Evolutionary conservation across 2,113 vertebrate genomes (phyloP).

Genomic region (Malurus alboscapulatus): DNA sequence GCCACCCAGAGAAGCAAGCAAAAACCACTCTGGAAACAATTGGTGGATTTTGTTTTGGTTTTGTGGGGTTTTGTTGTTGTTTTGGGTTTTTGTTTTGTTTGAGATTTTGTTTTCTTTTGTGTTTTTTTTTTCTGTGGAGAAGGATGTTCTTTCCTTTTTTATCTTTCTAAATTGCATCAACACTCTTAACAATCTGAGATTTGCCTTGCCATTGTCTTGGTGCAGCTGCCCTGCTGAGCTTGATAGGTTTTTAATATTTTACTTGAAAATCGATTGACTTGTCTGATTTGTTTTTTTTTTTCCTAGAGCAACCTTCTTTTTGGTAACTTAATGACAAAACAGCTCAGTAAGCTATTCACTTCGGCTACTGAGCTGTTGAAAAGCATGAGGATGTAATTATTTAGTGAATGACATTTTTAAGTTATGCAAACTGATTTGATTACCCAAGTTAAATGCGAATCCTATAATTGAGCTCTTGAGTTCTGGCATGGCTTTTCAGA

Average conservation of each 20-base stretch:
- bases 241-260: constrained; percentile 26
- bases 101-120: not conserved
- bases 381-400: constrained; percentile 58
- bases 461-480: constrained; percentile 61
- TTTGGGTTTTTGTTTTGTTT: not conserved
- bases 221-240: not conserved
- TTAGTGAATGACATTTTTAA: constrained; percentile 59
- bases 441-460: constrained; percentile 50
- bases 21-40: not conserved
- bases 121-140: not conserved
- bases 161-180: not conserved
- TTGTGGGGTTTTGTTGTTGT: not conserved
- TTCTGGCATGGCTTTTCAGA: constrained; percentile 63
- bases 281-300: not conserved
- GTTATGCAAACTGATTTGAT: constrained; percentile 53
- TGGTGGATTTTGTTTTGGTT: not conserved
- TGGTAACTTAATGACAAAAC: constrained; percentile 23
- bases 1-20: not conserved
- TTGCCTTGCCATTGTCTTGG: constrained; percentile 12
- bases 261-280: constrained; percentile 6
- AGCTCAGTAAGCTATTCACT: constrained; percentile 44
- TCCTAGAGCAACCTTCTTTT: not conserved
- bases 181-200: not conserved
- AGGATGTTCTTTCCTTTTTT: not conserved
- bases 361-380: constrained; percentile 36